Evolutionary conservation across 2,113 vertebrate species (phyloP).

Genomic region (Vulpes ferrilata): DNA sequence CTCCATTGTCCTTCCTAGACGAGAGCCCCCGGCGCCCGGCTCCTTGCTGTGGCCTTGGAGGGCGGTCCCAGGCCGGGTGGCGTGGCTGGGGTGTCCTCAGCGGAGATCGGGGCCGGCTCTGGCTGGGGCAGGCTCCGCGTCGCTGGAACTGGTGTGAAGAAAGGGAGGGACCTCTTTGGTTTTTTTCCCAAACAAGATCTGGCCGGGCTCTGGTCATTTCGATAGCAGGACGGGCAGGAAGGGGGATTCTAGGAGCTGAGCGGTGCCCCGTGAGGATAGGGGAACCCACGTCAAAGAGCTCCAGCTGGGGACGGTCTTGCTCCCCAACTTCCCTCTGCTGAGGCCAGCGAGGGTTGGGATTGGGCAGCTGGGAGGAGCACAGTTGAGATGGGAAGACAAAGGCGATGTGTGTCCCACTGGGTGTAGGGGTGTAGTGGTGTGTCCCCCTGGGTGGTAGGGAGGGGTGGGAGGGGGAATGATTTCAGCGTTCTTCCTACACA

Average conservation of each 20-base stretch:
- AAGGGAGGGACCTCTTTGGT: neutral
- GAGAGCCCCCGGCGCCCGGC: neutral
- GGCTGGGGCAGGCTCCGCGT: neutral
- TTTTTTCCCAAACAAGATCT: neutral
- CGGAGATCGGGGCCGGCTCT: neutral
- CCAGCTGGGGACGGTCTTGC: neutral
- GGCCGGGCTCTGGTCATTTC: neutral
- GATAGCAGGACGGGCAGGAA: neutral
- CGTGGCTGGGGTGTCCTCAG: neutral
- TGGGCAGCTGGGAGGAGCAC: neutral
- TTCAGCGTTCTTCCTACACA: neutral
- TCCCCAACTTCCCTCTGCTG: neutral
- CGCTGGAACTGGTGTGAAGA: conserved; percentile 21
- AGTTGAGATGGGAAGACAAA: neutral
- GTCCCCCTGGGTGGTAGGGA: too few species aligned
- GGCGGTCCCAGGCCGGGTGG: neutral
- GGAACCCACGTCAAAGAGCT: neutral
- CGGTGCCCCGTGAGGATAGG: neutral
- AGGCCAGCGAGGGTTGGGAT: neutral
- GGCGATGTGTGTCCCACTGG: neutral
- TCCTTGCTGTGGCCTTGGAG: neutral
- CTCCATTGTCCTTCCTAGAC: conserved; percentile 20
- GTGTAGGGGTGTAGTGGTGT: too few species aligned
- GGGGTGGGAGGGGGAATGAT: neutral
- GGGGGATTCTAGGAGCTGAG: neutral